Evolutionary conservation across 2,797 vertebrate genomes (phyloP).

Genomic region (Sebastes umbrosus): DNA sequence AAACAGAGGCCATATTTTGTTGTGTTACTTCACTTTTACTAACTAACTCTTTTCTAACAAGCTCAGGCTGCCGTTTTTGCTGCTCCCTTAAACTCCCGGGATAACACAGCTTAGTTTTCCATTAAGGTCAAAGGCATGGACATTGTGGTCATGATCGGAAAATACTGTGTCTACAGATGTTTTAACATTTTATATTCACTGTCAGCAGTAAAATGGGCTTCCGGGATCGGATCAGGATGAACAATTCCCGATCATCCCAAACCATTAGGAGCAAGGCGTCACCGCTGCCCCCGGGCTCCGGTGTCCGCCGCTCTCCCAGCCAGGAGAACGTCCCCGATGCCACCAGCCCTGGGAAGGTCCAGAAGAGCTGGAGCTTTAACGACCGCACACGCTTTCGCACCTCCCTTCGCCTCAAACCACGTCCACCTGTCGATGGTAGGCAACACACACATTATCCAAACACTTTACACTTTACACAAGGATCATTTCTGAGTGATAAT

Average conservation of each 20-base stretch:
- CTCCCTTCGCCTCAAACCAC: conserved; percentile 92
- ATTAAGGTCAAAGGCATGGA: conserved; percentile 46
- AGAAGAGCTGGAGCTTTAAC: conserved; percentile 99
- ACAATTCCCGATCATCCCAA: conserved; percentile 87
- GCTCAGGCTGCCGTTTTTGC: conserved; percentile 33
- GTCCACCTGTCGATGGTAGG: conserved; percentile 86
- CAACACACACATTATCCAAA: neutral
- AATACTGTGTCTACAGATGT: neutral
- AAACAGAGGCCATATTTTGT: conserved; percentile 14
- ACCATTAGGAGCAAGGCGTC: conserved; percentile 84
- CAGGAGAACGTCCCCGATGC: conserved; percentile 88
- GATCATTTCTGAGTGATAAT: neutral
- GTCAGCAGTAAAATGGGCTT: conserved; percentile 90
- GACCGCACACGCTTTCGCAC: conserved; percentile 95
- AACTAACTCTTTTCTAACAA: conserved; percentile 61
- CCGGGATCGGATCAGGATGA: conserved; percentile 94
- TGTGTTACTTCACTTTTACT: conserved; percentile 41
- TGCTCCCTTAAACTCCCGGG: conserved; percentile 30
- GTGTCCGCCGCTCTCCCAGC: conserved; percentile 87
- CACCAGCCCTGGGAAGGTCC: conserved; percentile 92
- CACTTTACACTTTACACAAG: neutral
- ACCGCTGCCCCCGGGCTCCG: conserved; percentile 81
- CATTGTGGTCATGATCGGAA: conserved; percentile 18
- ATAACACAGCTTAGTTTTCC: conserved; percentile 43
- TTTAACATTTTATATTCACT: conserved; percentile 45